Base-by-base conservation (phyloP, 1,140 invertebrate genomes). In the Drosophila orosa region DNA sequence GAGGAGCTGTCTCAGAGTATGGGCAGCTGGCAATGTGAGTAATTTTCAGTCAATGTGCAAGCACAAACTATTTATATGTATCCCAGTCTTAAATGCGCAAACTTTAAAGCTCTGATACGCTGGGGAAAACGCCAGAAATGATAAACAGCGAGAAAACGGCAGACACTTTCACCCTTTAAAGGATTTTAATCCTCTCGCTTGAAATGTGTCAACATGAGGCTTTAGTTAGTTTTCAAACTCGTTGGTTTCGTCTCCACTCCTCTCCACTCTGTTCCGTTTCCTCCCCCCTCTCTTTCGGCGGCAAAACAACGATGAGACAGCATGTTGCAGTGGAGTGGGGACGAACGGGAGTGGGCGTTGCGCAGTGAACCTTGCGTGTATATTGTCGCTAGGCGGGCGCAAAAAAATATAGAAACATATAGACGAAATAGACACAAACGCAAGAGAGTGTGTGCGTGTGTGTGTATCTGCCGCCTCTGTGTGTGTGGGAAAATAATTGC, bases 161-260 rank as follows among this genome's bases (percentile, higher is more conserved):
- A 65, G 69, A 71, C 63, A 87, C 83, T 87, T 86, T 87, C 83
- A 83, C 83, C 84, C 83, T 87, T 87, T 87, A 87, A 87, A 89
- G 84, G 72, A 68, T 58, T 72, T 48, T 69, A 58, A 57, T 42
- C 55, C 76, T 60, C 63, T 47, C 45, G 73, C 59, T 72, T 83
- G 80, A 89, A 87, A 87, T 86, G 85, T 87, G 83, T 87, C 84
- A 87, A 74, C 69, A 80, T 80, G 61, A 35, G 65, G 65, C 65
- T 68, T 68, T 66, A 63, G 61, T 68, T 68, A 65, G 61, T 68
- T 68, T 66, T 19, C 65, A 52, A 37, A 57, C 55, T 66, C 68
- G 57, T 45, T 78, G 57, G 52, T 52, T 74, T 22, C 35, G 44
- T 47, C 27, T 65, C 24, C 58, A 33, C 48, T 52, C 24, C 58